phyloP scores from a whole-genome alignment of 2,888 invertebrate species.

The Copidosoma aretas region DNA sequence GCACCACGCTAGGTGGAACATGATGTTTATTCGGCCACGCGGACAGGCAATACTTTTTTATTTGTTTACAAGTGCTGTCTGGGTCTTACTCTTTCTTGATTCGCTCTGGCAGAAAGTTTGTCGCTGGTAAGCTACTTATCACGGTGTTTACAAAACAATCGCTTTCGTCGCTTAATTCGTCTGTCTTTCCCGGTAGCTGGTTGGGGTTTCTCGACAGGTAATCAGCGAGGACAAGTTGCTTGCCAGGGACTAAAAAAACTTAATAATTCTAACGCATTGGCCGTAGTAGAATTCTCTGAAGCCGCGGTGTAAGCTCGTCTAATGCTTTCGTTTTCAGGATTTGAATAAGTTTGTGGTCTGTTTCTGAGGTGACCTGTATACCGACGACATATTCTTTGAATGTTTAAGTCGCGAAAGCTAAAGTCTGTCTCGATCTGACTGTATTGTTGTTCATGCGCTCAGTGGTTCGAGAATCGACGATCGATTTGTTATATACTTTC shows the following conservation, averaged over 20 bases:
- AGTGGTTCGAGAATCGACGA: slow-evolving; percentile 44
- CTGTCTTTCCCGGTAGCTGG: no score
- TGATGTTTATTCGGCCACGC: no score
- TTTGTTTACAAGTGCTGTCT: no score
- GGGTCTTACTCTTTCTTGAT: no score
- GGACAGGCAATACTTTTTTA: no score
- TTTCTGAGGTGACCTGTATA: slow-evolving; percentile 49
- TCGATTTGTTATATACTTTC: slow-evolving; percentile 44
- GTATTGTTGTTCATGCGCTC: slow-evolving; percentile 50
- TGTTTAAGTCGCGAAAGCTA: slow-evolving; percentile 54
- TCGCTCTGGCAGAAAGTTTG: no score
- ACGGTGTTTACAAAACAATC: no score
- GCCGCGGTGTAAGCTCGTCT: slow-evolving; percentile 50
- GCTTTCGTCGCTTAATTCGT: no score
- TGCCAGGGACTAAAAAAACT: slow-evolving; percentile 49
- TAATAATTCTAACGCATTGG: slow-evolving; percentile 46
- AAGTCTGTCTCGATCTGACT: slow-evolving; percentile 56
- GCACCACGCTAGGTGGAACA: no score
- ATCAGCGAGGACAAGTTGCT: slow-evolving; percentile 47
- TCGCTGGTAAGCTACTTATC: no score
- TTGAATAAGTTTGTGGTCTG: slow-evolving; percentile 56
- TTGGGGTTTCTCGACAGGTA: slow-evolving; percentile 42
- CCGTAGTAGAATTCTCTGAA: slow-evolving; percentile 53
- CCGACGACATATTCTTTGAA: slow-evolving; percentile 53
- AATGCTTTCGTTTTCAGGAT: slow-evolving; percentile 52